A percentile compares a stretch with the other conserved stretches of the same genome.
These are phyloP conservation scores for Hydraecia micacea DNA, from an alignment of 2,888 invertebrate species.

Conservation along the genomic window DNA sequence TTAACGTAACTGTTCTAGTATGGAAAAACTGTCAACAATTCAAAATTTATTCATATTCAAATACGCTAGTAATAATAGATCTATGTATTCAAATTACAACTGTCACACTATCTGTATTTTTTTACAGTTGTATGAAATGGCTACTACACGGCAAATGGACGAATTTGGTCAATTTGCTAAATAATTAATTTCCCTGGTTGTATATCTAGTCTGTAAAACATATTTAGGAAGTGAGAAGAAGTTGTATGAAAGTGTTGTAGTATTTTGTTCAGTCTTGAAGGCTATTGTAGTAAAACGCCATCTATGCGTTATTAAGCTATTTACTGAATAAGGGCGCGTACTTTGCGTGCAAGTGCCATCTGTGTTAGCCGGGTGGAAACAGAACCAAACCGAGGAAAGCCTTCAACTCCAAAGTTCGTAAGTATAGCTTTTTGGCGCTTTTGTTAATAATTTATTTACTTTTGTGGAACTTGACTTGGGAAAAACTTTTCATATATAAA, in stretches of 20 bases:
- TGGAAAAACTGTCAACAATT: no score
- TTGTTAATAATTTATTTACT: neutral
- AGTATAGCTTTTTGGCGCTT: neutral
- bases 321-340: neutral
- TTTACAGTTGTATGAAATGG: neutral
- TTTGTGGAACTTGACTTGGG: neutral
- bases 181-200: no score
- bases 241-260: no score
- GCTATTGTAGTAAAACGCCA: constrained; percentile 3
- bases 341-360: constrained; percentile 25
- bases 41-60: no score
- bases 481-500: neutral
- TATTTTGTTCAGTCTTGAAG: neutral
- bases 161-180: no score
- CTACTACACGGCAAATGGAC: neutral
- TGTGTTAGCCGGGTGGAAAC: neutral
- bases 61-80: no score
- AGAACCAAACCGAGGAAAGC: neutral
- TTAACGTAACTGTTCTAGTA: no score
- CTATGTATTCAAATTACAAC: no score
- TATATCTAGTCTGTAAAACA: no score
- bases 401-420: neutral
- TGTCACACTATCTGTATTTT: neutral
- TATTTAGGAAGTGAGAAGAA: no score
- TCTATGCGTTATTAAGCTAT: constrained; percentile 2